phyloP scores from a whole-genome alignment of 2,113 vertebrate species.

The Crotalus tigris region DNA sequence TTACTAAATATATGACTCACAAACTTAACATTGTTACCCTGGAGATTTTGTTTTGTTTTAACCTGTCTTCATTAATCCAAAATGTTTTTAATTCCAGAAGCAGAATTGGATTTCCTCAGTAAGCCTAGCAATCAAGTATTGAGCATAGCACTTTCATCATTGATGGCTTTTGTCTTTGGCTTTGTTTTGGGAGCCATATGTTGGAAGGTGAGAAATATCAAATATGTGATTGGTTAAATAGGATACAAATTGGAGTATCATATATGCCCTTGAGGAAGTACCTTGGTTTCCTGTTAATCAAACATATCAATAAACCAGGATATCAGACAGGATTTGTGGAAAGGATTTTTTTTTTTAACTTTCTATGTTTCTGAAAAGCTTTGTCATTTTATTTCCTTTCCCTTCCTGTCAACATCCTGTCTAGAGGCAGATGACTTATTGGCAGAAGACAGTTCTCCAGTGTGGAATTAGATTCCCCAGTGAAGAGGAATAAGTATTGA shows the following conservation, averaged over 20 bases:
- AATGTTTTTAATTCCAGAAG: constrained; percentile 66
- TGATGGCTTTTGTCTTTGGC: constrained; percentile 72
- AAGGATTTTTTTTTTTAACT: background rate
- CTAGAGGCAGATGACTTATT: background rate
- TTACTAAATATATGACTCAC: background rate
- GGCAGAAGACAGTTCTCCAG: background rate
- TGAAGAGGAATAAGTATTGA: background rate
- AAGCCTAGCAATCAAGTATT: constrained; percentile 68
- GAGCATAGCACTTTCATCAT: constrained; percentile 69
- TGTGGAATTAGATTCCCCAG: background rate
- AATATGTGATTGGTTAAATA: constrained; percentile 5
- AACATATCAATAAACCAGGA: background rate
- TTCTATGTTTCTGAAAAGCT: background rate
- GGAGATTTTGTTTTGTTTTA: constrained; percentile 21
- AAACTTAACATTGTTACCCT: constrained; percentile 24
- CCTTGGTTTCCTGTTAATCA: constrained; percentile 7
- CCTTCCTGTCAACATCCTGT: background rate
- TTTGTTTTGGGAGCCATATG: constrained; percentile 76
- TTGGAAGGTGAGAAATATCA: constrained; percentile 73
- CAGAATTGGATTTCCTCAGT: constrained; percentile 52
- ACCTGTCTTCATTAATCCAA: constrained; percentile 45
- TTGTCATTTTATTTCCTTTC: background rate
- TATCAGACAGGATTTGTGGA: background rate
- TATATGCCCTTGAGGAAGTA: background rate
- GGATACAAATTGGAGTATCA: background rate